Evolutionary conservation across 1,140 invertebrate genomes (phyloP).

Genomic region (Drosophila insularis): DNA sequence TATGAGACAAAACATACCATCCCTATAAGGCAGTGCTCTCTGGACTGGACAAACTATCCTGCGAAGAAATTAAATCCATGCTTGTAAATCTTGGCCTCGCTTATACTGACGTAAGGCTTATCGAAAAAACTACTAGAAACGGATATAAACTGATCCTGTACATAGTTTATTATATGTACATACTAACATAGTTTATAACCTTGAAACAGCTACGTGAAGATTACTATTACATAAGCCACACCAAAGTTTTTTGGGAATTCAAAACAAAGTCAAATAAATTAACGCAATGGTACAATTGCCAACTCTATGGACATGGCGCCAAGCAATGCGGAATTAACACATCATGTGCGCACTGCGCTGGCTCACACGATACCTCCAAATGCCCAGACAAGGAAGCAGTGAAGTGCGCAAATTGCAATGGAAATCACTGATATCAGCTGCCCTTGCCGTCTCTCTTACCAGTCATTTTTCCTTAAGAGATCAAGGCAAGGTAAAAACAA

Average conservation of each 20-base stretch:
- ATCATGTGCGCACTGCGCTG: not conserved
- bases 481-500: conserved; percentile 2
- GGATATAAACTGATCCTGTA: conserved; percentile 6
- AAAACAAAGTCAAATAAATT: conserved; percentile 4
- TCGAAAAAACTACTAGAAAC: conserved; percentile 9
- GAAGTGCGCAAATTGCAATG: not conserved
- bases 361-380: conserved; percentile 2
- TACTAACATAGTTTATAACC: too few species aligned
- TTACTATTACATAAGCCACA: not conserved
- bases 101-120: conserved; percentile 2
- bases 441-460: conserved; percentile 3
- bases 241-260: conserved; percentile 1
- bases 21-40: not conserved
- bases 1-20: not conserved
- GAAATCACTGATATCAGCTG: conserved; percentile 1
- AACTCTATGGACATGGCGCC: not conserved
- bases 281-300: not conserved
- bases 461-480: not conserved
- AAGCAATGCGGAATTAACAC: too few species aligned
- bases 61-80: not conserved
- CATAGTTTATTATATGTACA: too few species aligned
- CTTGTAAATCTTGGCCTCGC: not conserved
- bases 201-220: conserved; percentile 1
- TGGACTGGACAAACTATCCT: not conserved
- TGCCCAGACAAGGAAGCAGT: not conserved